Conservation (phyloP, 2,797 vertebrate species). For the Thaleichthys pacificus region DNA sequence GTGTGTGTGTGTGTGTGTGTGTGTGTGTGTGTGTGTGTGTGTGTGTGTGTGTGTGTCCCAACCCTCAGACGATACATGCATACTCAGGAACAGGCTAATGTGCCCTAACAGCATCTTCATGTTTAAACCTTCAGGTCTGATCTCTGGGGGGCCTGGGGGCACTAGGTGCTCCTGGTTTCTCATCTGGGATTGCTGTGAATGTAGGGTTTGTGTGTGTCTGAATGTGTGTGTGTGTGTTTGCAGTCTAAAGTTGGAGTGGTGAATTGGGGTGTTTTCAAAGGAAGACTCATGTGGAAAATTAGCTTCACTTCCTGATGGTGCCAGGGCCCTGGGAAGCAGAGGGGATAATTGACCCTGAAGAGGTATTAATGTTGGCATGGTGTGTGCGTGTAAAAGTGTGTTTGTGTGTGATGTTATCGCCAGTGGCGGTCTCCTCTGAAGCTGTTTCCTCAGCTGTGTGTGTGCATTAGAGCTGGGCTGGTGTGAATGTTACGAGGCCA, state of each 20-base stretch:
- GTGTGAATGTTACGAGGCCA: not conserved
- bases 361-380: not conserved
- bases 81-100: constrained; percentile 47
- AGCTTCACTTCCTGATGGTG: constrained; percentile 43
- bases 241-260: constrained; percentile 20
- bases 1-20: no score
- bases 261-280: constrained; percentile 46
- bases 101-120: constrained; percentile 50
- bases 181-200: constrained; percentile 21
- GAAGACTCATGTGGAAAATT: constrained; percentile 54
- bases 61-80: constrained; percentile 37
- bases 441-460: constrained; percentile 11
- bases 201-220: constrained; percentile 9
- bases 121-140: constrained; percentile 46
- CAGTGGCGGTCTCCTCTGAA: not conserved
- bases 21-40: no score
- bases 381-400: not conserved
- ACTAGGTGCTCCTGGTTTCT: constrained; percentile 29
- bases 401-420: not conserved
- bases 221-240: constrained; percentile 6
- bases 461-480: not conserved
- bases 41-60: constrained; percentile 1
- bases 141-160: constrained; percentile 14
- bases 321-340: constrained; percentile 10
- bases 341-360: constrained; percentile 14